These are phyloP conservation scores for Orthonevra nobilis DNA, from an alignment of 2,888 invertebrate species.

Conservation along the genomic window DNA sequence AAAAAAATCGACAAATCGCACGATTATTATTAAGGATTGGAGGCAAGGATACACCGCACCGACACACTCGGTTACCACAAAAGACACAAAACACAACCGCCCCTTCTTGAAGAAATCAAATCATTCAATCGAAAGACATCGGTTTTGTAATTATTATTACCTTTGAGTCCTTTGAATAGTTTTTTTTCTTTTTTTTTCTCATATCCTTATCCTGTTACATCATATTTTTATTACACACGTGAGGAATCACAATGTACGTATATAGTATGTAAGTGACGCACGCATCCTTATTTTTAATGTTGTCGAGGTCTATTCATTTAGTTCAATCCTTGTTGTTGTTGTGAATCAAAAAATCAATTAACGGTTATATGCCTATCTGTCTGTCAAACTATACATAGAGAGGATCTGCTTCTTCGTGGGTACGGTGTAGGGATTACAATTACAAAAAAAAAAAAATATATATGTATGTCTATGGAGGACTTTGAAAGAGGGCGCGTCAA, in stretches of 20 bases:
- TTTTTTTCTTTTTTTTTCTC: not conserved
- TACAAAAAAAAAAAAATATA: constrained; percentile 29
- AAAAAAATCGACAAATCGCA: too few relatives aligned
- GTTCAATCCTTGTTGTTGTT: not conserved
- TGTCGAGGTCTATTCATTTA: constrained; percentile 28
- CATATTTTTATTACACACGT: constrained; percentile 8
- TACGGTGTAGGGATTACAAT: constrained; percentile 13
- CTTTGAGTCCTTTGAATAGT: not conserved
- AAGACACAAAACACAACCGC: not conserved
- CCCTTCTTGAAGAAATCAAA: constrained; percentile 3
- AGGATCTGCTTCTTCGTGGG: constrained; percentile 1
- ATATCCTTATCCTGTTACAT: constrained; percentile 22
- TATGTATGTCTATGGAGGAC: too few relatives aligned
- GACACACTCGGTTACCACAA: constrained; percentile 1
- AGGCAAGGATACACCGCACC: not conserved
- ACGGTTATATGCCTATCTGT: constrained; percentile 28
- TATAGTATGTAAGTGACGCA: constrained; percentile 26
- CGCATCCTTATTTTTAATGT: constrained; percentile 32
- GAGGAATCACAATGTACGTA: constrained; percentile 32
- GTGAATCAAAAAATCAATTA: constrained; percentile 61
- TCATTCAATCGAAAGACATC: constrained; percentile 21
- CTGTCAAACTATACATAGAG: not conserved
- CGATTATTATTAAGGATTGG: too few relatives aligned
- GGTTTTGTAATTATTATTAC: constrained; percentile 41
- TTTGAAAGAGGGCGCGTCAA: constrained; percentile 49